A percentile compares a stretch with the other conserved stretches of the same genome.
phyloP scores from a whole-genome alignment of 2,888 invertebrate species.

The Athalia rosae region DNA sequence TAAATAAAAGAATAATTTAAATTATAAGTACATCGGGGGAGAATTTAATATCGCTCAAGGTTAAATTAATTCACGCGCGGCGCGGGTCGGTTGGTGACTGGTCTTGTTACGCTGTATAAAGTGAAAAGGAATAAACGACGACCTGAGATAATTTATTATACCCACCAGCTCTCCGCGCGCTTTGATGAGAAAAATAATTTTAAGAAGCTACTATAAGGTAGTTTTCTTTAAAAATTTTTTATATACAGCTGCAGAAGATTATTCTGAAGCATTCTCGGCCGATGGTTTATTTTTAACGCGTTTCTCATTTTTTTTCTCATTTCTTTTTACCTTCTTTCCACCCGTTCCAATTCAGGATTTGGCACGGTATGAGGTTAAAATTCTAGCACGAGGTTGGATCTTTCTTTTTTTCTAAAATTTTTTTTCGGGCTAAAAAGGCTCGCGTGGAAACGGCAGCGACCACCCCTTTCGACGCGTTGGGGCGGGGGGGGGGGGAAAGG shows the following conservation, averaged over 20 bases:
- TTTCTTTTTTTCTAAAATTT: constrained; percentile 44
- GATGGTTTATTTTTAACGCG: constrained; percentile 4
- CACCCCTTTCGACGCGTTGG: constrained; percentile 17
- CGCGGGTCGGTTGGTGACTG: too few species aligned
- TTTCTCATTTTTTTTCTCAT: background rate
- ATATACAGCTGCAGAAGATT: background rate
- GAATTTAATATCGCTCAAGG: background rate
- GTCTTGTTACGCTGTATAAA: background rate
- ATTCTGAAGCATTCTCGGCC: background rate
- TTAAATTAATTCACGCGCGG: constrained; percentile 2
- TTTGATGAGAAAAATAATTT: constrained; percentile 20
- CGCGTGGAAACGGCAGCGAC: background rate
- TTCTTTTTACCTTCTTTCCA: background rate
- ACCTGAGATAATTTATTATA: constrained; percentile 1
- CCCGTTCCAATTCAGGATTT: constrained; percentile 45
- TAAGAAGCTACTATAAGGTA: background rate
- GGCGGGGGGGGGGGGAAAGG: background rate
- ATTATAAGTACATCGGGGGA: background rate
- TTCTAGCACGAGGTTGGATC: constrained; percentile 21
- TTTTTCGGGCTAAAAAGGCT: constrained; percentile 24
- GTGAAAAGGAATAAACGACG: background rate
- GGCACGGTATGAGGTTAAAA: constrained; percentile 42
- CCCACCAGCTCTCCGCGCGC: background rate
- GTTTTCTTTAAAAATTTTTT: background rate
- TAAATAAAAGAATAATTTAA: background rate